A percentile compares a stretch with the other conserved stretches of the same genome.
phyloP scores from a whole-genome alignment of 1,140 invertebrate genomes.

The Spodoptera frugiperda region DNA sequence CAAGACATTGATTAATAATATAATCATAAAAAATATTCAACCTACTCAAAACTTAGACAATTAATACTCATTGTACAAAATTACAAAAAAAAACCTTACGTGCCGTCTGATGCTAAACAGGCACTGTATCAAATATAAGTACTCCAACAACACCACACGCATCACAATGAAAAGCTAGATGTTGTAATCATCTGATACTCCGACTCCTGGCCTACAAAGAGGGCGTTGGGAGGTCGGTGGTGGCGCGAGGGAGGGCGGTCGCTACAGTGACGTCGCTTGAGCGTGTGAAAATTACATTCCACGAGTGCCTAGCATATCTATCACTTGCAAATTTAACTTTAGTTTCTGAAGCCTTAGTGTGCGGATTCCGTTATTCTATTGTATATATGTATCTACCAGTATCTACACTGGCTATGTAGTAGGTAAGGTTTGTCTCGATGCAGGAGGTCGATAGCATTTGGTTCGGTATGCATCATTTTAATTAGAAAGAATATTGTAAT shows the following conservation, averaged over 20 bases:
- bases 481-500: neutral
- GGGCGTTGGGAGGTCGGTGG: constrained; percentile 48
- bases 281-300: constrained; percentile 87
- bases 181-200: neutral
- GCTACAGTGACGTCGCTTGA: constrained; percentile 76
- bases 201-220: constrained; percentile 12
- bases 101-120: too few species aligned
- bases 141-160: too few species aligned
- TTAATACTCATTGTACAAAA: too few species aligned
- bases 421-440: neutral
- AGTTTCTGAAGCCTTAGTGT: constrained; percentile 69
- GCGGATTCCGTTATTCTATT: constrained; percentile 44
- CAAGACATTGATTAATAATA: too few species aligned
- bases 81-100: too few species aligned
- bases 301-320: constrained; percentile 85
- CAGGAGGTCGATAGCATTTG: neutral
- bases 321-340: constrained; percentile 87
- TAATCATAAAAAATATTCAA: too few species aligned
- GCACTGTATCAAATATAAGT: too few species aligned
- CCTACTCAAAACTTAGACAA: too few species aligned
- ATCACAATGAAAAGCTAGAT: too few species aligned
- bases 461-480: neutral
- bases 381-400: constrained; percentile 6
- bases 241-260: constrained; percentile 47
- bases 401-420: constrained; percentile 44